Evolutionary conservation across 2,113 vertebrate species (phyloP).

Genomic region (Notothenia coriiceps): DNA sequence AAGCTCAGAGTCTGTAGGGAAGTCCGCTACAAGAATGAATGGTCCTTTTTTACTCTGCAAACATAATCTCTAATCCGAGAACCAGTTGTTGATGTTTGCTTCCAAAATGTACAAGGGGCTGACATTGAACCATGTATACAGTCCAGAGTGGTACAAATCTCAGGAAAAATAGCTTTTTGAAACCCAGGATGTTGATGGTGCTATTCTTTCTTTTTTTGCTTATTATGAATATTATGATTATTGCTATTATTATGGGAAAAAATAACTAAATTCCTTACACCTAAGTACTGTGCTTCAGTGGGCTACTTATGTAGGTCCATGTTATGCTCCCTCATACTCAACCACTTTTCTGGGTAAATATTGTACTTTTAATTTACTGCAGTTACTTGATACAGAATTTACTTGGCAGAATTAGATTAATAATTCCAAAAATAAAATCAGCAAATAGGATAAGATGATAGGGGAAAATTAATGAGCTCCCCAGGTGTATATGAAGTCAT

Average conservation of each 20-base stretch:
- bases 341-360: background rate
- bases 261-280: background rate
- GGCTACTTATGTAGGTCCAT: background rate
- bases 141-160: background rate
- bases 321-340: background rate
- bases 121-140: background rate
- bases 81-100: background rate
- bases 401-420: background rate
- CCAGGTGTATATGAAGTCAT: no score
- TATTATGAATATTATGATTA: no score
- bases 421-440: background rate
- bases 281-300: background rate
- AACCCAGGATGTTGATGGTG: background rate
- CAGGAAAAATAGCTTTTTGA: background rate
- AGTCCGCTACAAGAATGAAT: background rate
- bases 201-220: background rate
- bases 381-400: background rate
- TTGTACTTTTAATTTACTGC: background rate
- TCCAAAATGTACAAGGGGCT: constrained; percentile 24
- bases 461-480: no score
- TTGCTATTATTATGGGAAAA: background rate
- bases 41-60: background rate
- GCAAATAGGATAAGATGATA: background rate
- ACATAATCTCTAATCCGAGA: no score
- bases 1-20: background rate